Percentiles rank a stretch among this genome's conserved stretches.
Conservation (phyloP, 1,140 invertebrate species). For the Formica selysi region DNA sequence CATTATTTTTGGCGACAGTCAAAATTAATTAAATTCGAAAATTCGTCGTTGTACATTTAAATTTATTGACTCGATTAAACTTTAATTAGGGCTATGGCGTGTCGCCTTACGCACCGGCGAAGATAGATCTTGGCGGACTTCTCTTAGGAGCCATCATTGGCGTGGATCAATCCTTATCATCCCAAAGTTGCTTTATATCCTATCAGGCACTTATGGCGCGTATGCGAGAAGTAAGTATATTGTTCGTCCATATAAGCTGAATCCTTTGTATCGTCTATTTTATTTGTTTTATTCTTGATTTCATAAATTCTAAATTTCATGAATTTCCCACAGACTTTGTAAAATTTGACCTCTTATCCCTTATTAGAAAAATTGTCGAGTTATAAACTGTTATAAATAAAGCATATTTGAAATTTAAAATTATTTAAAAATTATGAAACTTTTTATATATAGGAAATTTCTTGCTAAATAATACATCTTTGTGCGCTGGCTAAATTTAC, state of each 20-base stretch:
- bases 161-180: conserved; percentile 91
- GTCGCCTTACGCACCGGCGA: conserved; percentile 89
- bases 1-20: background rate
- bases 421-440: too few relatives aligned
- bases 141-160: conserved; percentile 92
- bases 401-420: background rate
- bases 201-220: conserved; percentile 90
- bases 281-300: background rate
- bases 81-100: conserved; percentile 85
- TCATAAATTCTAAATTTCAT: background rate
- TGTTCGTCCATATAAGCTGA: background rate
- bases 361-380: background rate
- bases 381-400: background rate
- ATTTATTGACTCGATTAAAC: conserved; percentile 42
- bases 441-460: too few relatives aligned
- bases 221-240: conserved; percentile 90
- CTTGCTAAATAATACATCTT: too few relatives aligned
- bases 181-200: conserved; percentile 91
- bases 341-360: background rate
- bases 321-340: background rate
- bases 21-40: conserved; percentile 16
- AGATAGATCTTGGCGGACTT: conserved; percentile 93
- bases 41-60: conserved; percentile 15
- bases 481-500: too few relatives aligned
- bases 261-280: background rate